These are phyloP conservation scores for Phrynosoma platyrhinos DNA, from an alignment of 2,113 vertebrate genomes.

Conservation along the genomic window DNA sequence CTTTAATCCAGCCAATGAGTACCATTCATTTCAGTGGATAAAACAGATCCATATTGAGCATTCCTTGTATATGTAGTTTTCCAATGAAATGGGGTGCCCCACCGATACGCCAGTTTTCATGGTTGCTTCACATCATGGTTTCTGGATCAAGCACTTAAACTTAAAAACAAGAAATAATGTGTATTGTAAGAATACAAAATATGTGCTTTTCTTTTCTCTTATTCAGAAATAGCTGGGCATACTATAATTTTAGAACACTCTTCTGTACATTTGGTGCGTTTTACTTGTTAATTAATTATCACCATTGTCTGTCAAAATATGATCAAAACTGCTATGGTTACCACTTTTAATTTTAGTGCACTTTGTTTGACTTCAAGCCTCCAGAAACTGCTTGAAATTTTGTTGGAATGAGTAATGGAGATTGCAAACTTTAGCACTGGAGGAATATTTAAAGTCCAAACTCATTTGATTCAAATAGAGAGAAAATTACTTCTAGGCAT, in stretches of 20 bases:
- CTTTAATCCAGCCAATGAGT: neutral
- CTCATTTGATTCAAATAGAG: slow-evolving; percentile 57
- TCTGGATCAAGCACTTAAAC: neutral
- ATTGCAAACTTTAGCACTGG: slow-evolving; percentile 43
- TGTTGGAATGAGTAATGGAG: slow-evolving; percentile 42
- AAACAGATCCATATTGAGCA: too few species aligned
- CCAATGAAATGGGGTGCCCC: neutral
- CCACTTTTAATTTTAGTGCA: slow-evolving; percentile 38
- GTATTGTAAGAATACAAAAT: neutral
- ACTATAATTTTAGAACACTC: slow-evolving; percentile 29
- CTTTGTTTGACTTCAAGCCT: slow-evolving; percentile 48
- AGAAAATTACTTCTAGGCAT: slow-evolving; percentile 53
- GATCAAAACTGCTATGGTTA: slow-evolving; percentile 16
- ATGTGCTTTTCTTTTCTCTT: slow-evolving; percentile 14
- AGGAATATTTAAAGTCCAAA: slow-evolving; percentile 47
- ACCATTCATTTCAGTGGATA: neutral
- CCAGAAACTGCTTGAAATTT: slow-evolving; percentile 50
- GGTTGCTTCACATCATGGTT: neutral
- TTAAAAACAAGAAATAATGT: neutral
- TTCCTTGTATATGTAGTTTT: too few species aligned
- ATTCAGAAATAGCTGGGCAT: slow-evolving; percentile 39
- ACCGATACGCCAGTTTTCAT: neutral
- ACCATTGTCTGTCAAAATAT: slow-evolving; percentile 23
- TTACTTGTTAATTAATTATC: slow-evolving; percentile 20
- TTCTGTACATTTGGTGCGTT: neutral